These are phyloP conservation scores for Megaceryle torquata DNA, from an alignment of 2,113 vertebrate species.

Conservation along the genomic window DNA sequence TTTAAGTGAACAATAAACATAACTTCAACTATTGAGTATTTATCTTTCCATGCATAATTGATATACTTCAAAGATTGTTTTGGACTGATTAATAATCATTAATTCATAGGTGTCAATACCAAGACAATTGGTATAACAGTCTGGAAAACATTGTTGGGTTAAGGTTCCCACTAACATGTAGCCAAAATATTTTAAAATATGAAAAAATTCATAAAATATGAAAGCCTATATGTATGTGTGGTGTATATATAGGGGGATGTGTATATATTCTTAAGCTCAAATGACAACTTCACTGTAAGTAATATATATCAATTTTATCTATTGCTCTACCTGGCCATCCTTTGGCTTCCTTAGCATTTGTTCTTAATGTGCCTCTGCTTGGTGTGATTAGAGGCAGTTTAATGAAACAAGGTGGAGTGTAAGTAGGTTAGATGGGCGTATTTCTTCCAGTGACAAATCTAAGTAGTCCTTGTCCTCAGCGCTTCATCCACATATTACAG, in stretches of 20 bases:
- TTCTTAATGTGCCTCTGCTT: not conserved
- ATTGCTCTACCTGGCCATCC: not conserved
- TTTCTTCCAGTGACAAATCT: not conserved
- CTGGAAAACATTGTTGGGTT: not conserved
- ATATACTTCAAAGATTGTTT: not conserved
- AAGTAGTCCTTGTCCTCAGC: not conserved
- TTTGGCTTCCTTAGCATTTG: not conserved
- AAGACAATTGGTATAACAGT: not conserved
- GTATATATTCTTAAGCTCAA: not conserved
- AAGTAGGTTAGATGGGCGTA: not conserved
- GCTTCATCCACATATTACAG: not conserved
- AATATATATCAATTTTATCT: not conserved
- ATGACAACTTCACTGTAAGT: not conserved
- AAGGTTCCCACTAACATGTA: not conserved
- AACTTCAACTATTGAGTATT: not conserved
- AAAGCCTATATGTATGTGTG: not conserved
- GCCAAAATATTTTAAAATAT: not conserved
- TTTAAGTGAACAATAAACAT: not conserved
- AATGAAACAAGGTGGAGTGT: not conserved
- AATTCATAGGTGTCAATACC: not conserved
- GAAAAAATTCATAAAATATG: not conserved
- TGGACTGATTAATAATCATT: not conserved
- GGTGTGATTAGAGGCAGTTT: not conserved
- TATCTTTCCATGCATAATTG: not conserved
- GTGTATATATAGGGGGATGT: too few species aligned